Base-by-base conservation (phyloP, 2,113 vertebrate species). In the Peromyscus californicus region DNA sequence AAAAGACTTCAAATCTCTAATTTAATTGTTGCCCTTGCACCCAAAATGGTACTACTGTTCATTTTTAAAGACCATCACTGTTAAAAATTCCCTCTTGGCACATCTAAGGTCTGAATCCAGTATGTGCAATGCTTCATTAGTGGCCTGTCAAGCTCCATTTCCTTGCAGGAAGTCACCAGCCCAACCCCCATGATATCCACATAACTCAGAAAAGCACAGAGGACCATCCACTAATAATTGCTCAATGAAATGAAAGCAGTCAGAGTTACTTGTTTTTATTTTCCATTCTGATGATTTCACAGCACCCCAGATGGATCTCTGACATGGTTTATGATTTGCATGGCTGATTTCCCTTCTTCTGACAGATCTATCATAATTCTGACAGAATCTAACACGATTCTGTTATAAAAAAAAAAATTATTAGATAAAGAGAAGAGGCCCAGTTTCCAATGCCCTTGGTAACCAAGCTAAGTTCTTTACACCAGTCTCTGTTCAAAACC, bases 1-100 rank as follows among this genome's bases (percentile, higher is more conserved):
- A 0, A 70, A 74, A 51, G 39, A 0, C 31, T 48, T 48, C 0
- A 63, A 51, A 86, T 89, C n/a, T 85, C 8, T 21, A 75, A 7
- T 21, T 48, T 89, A 72, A 21, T 90, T 63, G 65, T 45, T 87
- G 3, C 9, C 2, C 39, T 3, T 57, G 21, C 1, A 13, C 33
- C 61, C 72, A 82, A 89, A 4, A n/a, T 33, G 12, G 65, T 22
- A 59, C 11, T 22, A 59, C 11, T n/a, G 3, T 63, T 78, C 26
- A 42, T 31, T n/a, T 76, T 13, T 67, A 69, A 90, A 33, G 1
- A 4, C 87, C 63, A 69, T 48, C 1, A n/a, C 0, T 63, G 36
- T 93, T 54, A 39, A 89, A 31, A 88, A 92, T 69, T 97, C 67
- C 75, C 48, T 85, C 91, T 69, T 88, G 36, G 84, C 4, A 22